Base-by-base conservation (phyloP, 2,797 vertebrate species). In the Adrianichthys oophorus region DNA sequence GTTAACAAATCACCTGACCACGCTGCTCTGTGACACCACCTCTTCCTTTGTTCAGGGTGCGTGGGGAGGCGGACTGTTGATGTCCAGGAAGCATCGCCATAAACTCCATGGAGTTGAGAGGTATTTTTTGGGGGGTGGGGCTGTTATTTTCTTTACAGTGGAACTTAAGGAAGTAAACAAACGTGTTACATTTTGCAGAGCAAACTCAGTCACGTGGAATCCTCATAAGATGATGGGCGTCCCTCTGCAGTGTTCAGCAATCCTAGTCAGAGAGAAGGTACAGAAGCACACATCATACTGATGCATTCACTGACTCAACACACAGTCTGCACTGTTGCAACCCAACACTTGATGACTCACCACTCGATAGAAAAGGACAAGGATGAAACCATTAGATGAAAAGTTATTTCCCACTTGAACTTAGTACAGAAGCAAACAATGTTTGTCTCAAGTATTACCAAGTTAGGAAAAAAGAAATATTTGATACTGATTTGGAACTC, bases 161-260 rank as follows among this genome's bases (percentile, higher is more conserved):
- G 45, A 42, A n/a, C 7, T 0, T 55, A 23, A 29, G 19, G 4
- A 6, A 16, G 44, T 48, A 21, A 41, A 69, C 10, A 26, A 5
- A 1, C 18, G 10, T 42, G 23, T 55, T 52, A 0, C 44, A 54
- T 15, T 24, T 65, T 89, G 79, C 63, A 89, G 87, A 67, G 86
- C 87, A 54, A 86, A 88, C 82, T 89, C 87, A 23, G 87, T 89
- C 48, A 89, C 87, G 5, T 89, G 87, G 87, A 89, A 89, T 74
- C 98, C 98, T 51, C 98, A 99, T 87, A 99, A 99, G 91, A 98
- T 99, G 96, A 98, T 99, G 97, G 96, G 96, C 0, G 98, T 95
- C 63, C 92, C 97, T 47, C 89, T 99, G 42, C 98, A 99, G 80
- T 99, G 97, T 70, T 99, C 98, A 1, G 96, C 97, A 62, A 96